A percentile compares a stretch with the other conserved stretches of the same genome.
Evolutionary conservation across 2,797 vertebrate species (phyloP).

Genomic region (Prunella strophiata): DNA sequence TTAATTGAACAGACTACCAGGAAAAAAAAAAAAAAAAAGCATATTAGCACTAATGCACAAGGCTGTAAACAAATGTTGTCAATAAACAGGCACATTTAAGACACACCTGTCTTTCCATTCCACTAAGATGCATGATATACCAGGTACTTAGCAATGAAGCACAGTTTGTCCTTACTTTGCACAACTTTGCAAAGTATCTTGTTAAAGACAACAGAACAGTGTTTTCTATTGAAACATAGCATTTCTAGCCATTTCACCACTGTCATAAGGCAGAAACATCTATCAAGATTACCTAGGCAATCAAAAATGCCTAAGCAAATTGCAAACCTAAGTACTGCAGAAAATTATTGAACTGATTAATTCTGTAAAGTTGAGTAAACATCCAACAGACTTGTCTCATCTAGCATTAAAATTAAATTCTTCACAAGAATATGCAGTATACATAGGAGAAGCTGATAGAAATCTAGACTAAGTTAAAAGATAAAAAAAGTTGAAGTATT

Average conservation of each 20-base stretch:
- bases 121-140: background rate
- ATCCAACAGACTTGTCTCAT: background rate
- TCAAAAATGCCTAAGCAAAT: background rate
- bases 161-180: background rate
- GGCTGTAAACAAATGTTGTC: background rate
- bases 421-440: background rate
- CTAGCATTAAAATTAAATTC: background rate
- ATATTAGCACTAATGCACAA: background rate
- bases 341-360: background rate
- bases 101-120: background rate
- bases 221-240: background rate
- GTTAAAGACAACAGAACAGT: background rate
- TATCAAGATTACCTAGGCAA: background rate
- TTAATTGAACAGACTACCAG: background rate
- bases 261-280: background rate
- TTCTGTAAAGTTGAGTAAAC: background rate
- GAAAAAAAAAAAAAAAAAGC: background rate
- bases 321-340: background rate
- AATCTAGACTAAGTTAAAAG: background rate
- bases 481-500: background rate
- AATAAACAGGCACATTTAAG: background rate
- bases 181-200: background rate
- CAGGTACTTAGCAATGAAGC: background rate
- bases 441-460: background rate
- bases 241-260: background rate